Evolutionary conservation across 1,140 invertebrate genomes (phyloP).

Genomic region (Leucophenga varia): DNA sequence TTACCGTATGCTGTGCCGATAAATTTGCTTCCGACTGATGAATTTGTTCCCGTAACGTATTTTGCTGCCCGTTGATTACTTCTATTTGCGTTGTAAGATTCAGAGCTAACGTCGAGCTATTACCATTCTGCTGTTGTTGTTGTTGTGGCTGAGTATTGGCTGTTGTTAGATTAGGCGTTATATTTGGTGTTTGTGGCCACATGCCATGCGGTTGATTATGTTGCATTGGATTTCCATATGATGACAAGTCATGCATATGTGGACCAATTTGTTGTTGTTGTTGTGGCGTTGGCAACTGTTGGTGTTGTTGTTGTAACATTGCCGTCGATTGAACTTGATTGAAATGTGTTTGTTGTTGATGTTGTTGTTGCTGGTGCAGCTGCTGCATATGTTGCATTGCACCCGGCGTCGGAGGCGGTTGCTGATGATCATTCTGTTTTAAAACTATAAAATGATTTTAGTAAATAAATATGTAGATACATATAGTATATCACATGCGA

Average conservation of each 20-base stretch:
- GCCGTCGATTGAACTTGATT: slow-evolving; percentile 13
- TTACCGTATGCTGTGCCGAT: slow-evolving; percentile 85
- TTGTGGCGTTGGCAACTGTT: slow-evolving; percentile 9
- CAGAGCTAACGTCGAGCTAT: slow-evolving; percentile 45
- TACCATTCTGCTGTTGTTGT: slow-evolving; percentile 28
- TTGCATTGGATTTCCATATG: slow-evolving; percentile 21
- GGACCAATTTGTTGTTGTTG: too few species aligned
- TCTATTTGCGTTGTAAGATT: slow-evolving; percentile 57
- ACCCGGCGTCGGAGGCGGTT: slow-evolving; percentile 16
- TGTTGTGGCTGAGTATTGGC: slow-evolving; percentile 9
- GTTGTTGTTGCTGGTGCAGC: slow-evolving; percentile 35
- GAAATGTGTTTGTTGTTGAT: slow-evolving; percentile 30
- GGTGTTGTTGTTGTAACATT: slow-evolving; percentile 5
- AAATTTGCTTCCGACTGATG: slow-evolving; percentile 92
- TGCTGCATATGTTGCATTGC: slow-evolving; percentile 37
- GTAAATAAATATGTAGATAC: background rate
- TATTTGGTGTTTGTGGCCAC: slow-evolving; percentile 22
- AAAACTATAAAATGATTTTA: slow-evolving; percentile 44
- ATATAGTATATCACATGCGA: background rate
- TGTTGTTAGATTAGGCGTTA: background rate
- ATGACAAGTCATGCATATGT: slow-evolving; percentile 11
- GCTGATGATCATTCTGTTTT: slow-evolving; percentile 54
- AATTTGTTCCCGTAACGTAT: slow-evolving; percentile 85
- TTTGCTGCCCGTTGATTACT: slow-evolving; percentile 69
- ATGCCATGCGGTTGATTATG: slow-evolving; percentile 28